Base-by-base conservation (phyloP, 2,888 invertebrate species). In the Calephelis perditalis region DNA sequence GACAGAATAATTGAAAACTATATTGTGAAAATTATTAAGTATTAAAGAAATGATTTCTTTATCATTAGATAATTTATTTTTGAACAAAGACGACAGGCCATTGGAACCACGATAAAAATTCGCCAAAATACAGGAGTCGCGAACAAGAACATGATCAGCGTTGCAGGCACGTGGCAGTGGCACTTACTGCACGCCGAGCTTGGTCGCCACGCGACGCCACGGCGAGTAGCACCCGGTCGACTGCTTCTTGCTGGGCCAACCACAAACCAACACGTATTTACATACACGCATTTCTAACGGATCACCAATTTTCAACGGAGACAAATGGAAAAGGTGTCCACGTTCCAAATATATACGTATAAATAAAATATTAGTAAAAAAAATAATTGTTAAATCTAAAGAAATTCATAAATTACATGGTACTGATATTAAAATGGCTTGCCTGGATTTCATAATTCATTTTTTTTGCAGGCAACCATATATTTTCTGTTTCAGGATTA, bases 171-270 rank as follows among this genome's bases (percentile, higher is more conserved):
- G 55, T 52, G 55, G 66, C 26, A 26, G 26, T 26, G 26, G 26
- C 64, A 96, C 97, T 96, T 96, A 97, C 96, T 96, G 96, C 92
- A 97, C 96, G 94, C 97, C 96, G 85, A 97, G 95, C 92, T 96
- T 97, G 91, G 96, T 96, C 88, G 97, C 97, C 89, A 97, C 97
- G 91, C 96, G 95, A 82, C 96, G 95, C 97, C 97, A 97, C 92
- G 96, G 97, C 85, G 95, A 96, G 93, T 95, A 95, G 94, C 95
- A 95, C 85, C 94, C 93, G 78, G 92, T 87, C 80, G 92, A 84
- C 91, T 93, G 91, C 90, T 92, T 93, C 92, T 92, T 94, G 94
- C 93, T 94, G 92, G 74, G 78, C 78, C 74, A 72, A 74, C 73
- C 77, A 65, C 66, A 68, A 61, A 67, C 64, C 60, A 58, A 62